A percentile compares a stretch with the other conserved stretches of the same genome.
These are phyloP conservation scores for Carcina quercana DNA, from an alignment of 2,888 invertebrate genomes.

Conservation along the genomic window DNA sequence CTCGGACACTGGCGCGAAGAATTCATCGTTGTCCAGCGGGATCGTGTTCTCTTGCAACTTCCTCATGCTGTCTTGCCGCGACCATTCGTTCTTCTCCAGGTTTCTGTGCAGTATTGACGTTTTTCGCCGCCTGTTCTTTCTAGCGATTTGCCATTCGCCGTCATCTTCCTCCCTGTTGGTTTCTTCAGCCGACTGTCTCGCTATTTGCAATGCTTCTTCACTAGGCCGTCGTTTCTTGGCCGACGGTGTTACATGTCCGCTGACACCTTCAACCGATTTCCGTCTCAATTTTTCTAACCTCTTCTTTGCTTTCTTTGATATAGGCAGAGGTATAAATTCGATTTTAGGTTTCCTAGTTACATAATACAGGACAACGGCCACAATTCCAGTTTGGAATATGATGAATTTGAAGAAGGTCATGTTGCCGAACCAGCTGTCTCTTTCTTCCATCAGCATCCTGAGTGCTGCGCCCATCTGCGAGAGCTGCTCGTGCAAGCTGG, in stretches of 20 bases:
- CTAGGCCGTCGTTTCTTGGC: constrained; percentile 81
- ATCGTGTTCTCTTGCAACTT: constrained; percentile 65
- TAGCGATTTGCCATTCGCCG: constrained; percentile 63
- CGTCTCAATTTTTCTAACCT: constrained; percentile 66
- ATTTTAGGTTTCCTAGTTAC: constrained; percentile 58
- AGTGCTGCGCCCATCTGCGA: constrained; percentile 76
- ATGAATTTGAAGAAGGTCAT: constrained; percentile 73
- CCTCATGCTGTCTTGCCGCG: constrained; percentile 47
- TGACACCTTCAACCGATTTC: constrained; percentile 79
- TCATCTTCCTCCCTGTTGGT: constrained; percentile 64
- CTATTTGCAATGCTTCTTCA: constrained; percentile 79
- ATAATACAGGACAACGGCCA: constrained; percentile 66
- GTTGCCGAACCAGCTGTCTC: constrained; percentile 77
- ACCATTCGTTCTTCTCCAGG: constrained; percentile 51
- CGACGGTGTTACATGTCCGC: constrained; percentile 66
- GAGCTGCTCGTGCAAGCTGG: constrained; percentile 78
- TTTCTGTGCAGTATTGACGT: constrained; percentile 52
- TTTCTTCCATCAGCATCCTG: constrained; percentile 74
- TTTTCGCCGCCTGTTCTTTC: constrained; percentile 66
- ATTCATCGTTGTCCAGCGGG: constrained; percentile 72
- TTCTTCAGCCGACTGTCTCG: constrained; percentile 75
- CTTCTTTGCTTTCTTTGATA: constrained; percentile 45
- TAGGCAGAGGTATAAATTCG: constrained; percentile 38
- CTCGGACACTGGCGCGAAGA: constrained; percentile 62
- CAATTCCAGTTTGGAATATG: constrained; percentile 62